Base-by-base conservation (phyloP, 2,888 invertebrate species). In the Yponomeuta malinellus region DNA sequence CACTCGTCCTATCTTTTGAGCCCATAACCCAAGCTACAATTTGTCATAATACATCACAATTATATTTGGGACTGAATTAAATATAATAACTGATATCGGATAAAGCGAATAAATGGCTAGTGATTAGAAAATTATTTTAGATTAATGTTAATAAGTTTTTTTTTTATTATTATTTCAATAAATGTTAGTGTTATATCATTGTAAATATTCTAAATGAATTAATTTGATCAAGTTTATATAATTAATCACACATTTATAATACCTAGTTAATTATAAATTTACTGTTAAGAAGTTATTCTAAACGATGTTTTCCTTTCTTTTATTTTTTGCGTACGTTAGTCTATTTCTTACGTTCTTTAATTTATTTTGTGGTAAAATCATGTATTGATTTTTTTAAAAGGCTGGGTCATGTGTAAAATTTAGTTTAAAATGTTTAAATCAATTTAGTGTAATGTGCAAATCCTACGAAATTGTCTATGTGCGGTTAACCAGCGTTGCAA, bases 91-190 rank as follows among this genome's bases (percentile, higher is more conserved):
- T 75, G 74, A 73, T 79, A 83, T 83, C 78, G 77, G 80, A 84
- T 79, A 83, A 86, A 83, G 87, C 89, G 87, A 90, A 86, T 87
- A 87, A 87, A 91, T 91, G 91, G 91, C 91, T 92, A 92, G 91
- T 92, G 91, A 92, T 90, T 91, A 91, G 91, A 88, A 78, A 74
- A 88, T 87, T 90, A 90, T 85, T 79, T 85, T 89, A 89, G 87
- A 75, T 79, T 86, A 88, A 84, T 79, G 74, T 78, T 79, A 78
- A 70, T 59, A 48, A 63, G 29, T 10, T 70, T 63, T 23, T 23
- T 23, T 31, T 48, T 48, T 31, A 69, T 75, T 79, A 81, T 81
- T 82, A 79, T 81, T 82, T 83, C 79, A 82, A 83, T 82, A 78
- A 81, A 83, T 78, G 78, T 79, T 74, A 78, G 77, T 77, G 77